Evolutionary conservation across 2,797 vertebrate species (phyloP).

Genomic region (Acanthiza pusilla): DNA sequence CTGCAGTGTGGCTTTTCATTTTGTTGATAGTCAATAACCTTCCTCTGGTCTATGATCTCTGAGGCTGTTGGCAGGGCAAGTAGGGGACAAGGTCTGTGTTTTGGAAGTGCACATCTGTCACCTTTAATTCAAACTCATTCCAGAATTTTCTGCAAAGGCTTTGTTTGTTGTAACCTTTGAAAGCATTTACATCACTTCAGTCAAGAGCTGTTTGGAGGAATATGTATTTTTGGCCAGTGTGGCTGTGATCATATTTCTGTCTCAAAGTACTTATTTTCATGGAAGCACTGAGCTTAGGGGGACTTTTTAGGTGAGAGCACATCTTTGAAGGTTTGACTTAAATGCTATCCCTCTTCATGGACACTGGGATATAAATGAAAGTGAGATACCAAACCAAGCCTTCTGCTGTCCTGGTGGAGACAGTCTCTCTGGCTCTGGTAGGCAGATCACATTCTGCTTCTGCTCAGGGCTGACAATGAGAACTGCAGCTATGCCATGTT

Average conservation of each 20-base stretch:
- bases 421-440: neutral
- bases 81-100: neutral
- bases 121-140: neutral
- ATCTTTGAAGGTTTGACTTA: neutral
- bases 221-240: neutral
- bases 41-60: neutral
- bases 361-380: neutral
- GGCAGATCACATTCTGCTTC: neutral
- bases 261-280: fast-evolving
- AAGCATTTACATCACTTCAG: neutral
- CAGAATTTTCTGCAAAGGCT: neutral
- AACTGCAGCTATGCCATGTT: neutral
- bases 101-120: neutral
- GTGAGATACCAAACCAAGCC: neutral
- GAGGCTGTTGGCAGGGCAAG: neutral
- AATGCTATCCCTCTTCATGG: neutral
- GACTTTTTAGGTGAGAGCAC: neutral
- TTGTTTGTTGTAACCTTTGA: neutral
- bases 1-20: neutral
- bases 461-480: neutral
- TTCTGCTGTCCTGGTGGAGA: neutral
- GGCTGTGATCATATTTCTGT: neutral
- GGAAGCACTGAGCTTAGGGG: neutral
- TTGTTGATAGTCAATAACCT: neutral
- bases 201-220: neutral